phyloP scores from a whole-genome alignment of 53 echinoderm and acorn worm genomes.

The Holothuria scabra region DNA sequence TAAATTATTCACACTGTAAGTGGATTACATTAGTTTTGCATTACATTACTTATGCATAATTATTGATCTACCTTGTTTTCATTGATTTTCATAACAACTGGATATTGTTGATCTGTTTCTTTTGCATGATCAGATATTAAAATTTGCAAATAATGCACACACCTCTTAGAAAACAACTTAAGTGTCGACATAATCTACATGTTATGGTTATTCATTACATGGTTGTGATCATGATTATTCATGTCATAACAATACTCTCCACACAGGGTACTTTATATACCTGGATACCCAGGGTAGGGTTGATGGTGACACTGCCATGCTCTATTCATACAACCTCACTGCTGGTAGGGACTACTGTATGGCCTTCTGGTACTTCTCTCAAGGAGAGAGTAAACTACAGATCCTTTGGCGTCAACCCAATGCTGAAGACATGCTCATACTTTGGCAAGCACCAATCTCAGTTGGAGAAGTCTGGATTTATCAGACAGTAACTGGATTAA shows the following conservation, averaged over 20 bases:
- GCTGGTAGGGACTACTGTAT: slow-evolving; percentile 48
- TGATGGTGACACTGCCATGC: slow-evolving; percentile 29
- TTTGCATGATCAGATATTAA: no score
- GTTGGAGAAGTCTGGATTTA: background rate
- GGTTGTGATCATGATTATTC: background rate
- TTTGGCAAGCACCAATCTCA: slow-evolving; percentile 7
- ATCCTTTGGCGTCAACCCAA: background rate
- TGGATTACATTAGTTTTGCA: no score
- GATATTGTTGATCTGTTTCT: no score
- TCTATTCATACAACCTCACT: slow-evolving; percentile 38
- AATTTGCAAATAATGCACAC: no score
- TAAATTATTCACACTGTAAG: background rate
- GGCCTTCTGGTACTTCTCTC: slow-evolving; percentile 61
- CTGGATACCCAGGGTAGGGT: slow-evolving; percentile 49
- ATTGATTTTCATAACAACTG: no score
- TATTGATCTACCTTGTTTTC: no score
- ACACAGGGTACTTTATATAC: slow-evolving; percentile 76
- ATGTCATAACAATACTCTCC: background rate
- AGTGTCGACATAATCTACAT: no score
- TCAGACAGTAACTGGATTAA: background rate
- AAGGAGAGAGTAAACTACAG: background rate
- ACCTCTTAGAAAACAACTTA: no score
- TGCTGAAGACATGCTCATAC: background rate
- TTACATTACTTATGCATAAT: no score
- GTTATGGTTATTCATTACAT: background rate